Conservation (phyloP, 2,888 invertebrate species). For the Lycaena phlaeas region DNA sequence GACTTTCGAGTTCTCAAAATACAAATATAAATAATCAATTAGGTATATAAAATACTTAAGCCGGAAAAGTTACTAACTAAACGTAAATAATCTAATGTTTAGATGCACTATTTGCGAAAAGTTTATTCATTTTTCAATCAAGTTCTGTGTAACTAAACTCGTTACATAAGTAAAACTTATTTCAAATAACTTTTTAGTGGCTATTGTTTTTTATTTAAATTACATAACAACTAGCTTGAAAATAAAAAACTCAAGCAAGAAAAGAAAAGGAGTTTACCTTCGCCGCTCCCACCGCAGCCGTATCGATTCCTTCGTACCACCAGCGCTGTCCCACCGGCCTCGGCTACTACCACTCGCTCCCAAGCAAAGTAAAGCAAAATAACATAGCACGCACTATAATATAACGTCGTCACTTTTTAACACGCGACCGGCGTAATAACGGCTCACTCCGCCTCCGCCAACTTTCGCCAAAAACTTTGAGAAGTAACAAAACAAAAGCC, state of each 20-base stretch:
- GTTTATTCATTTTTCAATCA: too few relatives aligned
- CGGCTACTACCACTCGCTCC: slow-evolving; percentile 43
- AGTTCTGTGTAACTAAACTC: too few relatives aligned
- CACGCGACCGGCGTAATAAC: slow-evolving; percentile 44
- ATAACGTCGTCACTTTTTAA: slow-evolving; percentile 43
- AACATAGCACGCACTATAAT: slow-evolving; percentile 54
- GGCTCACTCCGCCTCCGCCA: slow-evolving; percentile 45
- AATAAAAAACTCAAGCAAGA: background rate
- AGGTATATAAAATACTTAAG: too few relatives aligned
- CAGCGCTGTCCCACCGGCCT: slow-evolving; percentile 46
- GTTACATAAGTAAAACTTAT: slow-evolving; percentile 1
- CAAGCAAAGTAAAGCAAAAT: slow-evolving; percentile 60
- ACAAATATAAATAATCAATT: too few relatives aligned
- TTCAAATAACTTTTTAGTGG: background rate
- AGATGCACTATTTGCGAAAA: too few relatives aligned
- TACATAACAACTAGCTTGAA: background rate
- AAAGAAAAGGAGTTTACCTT: slow-evolving; percentile 41
- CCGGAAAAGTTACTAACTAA: too few relatives aligned
- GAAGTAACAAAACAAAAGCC: slow-evolving; percentile 37
- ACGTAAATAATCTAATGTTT: too few relatives aligned
- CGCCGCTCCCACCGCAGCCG: slow-evolving; percentile 57
- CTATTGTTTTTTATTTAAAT: background rate
- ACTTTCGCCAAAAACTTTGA: slow-evolving; percentile 42
- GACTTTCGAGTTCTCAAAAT: background rate
- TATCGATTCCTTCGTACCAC: slow-evolving; percentile 64